Evolutionary conservation across 1,140 invertebrate genomes (phyloP).

Genomic region (Amphibalanus amphitrite): DNA sequence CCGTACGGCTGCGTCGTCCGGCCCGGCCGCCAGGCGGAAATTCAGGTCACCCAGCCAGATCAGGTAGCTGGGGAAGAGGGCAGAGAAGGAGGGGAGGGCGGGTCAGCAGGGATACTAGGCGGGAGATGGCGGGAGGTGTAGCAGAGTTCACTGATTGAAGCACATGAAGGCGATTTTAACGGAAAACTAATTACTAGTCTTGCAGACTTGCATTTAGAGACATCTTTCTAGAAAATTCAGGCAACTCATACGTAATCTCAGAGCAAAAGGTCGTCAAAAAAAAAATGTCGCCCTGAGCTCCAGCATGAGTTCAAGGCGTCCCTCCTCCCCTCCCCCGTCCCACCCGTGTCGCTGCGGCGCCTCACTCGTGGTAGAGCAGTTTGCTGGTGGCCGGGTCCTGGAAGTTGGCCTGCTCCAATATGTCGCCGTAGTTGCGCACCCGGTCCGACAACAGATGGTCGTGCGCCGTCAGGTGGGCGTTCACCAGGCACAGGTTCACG

Average conservation of each 20-base stretch:
- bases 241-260: no score
- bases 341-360: slow-evolving; percentile 11
- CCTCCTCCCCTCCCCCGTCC: no score
- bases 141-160: no score
- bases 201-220: no score
- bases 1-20: slow-evolving; percentile 43
- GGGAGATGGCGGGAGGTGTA: no score
- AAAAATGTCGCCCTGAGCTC: no score
- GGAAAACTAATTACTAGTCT: no score
- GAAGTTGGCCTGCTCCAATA: slow-evolving; percentile 44
- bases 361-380: slow-evolving; percentile 80
- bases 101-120: no score
- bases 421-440: slow-evolving; percentile 68
- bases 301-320: background rate
- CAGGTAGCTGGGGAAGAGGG: slow-evolving; percentile 46
- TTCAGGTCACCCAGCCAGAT: slow-evolving; percentile 93
- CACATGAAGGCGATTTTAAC: no score
- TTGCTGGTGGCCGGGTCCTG: slow-evolving; percentile 50
- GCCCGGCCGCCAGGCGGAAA: slow-evolving; percentile 52
- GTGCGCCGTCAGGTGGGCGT: slow-evolving; percentile 74
- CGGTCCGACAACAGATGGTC: slow-evolving; percentile 58
- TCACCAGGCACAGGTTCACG: slow-evolving; percentile 67
- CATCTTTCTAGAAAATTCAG: no score
- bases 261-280: no score
- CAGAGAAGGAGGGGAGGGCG: no score